Conservation (phyloP, 2,888 invertebrate genomes). For the Tenodera sinensis region DNA sequence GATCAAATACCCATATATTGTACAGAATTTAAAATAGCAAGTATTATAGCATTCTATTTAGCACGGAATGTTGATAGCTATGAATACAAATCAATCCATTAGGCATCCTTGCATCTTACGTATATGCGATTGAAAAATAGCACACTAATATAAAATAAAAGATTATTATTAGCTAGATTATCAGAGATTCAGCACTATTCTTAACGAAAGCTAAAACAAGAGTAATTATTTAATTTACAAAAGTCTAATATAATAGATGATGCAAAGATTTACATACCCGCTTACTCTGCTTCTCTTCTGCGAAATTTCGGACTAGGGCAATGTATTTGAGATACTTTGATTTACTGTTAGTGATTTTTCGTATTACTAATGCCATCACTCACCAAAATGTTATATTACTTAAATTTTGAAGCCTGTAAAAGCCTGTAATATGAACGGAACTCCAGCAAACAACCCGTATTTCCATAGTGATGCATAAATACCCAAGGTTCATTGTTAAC, state of each 20-base stretch:
- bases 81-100: no score
- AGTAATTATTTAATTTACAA: background rate
- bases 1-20: no score
- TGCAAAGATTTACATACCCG: background rate
- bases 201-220: background rate
- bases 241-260: background rate
- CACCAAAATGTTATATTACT: background rate
- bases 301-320: background rate
- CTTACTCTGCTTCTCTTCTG: background rate
- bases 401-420: background rate
- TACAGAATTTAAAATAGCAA: no score
- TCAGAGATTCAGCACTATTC: background rate
- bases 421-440: no score
- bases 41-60: no score
- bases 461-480: background rate
- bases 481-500: background rate
- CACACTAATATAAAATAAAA: background rate
- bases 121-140: background rate
- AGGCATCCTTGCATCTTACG: no score
- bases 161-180: background rate
- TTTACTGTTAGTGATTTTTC: background rate
- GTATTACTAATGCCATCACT: background rate
- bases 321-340: background rate
- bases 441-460: background rate
- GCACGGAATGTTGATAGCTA: no score